Percentiles rank a stretch among this genome's conserved stretches.
phyloP scores from a whole-genome alignment of 2,888 invertebrate genomes.

The Aleiodes leptofemur region DNA sequence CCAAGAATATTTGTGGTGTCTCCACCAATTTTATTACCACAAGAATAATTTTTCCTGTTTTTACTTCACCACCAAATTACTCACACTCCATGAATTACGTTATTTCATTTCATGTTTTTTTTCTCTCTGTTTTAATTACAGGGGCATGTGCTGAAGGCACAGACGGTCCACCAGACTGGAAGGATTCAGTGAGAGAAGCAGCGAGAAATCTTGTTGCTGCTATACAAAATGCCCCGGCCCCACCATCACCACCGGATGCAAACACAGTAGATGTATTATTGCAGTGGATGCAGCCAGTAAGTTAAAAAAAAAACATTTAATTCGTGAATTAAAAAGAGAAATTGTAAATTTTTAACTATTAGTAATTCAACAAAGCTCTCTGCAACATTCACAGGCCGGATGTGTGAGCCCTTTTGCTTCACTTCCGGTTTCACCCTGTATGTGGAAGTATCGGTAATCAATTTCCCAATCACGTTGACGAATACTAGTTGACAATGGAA shows the following conservation, averaged over 20 bases:
- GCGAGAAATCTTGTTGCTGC: conserved; percentile 81
- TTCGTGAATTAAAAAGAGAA: neutral
- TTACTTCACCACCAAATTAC: neutral
- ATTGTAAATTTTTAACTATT: neutral
- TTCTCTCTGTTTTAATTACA: conserved; percentile 16
- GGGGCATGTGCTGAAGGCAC: conserved; percentile 61
- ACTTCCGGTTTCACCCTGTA: neutral
- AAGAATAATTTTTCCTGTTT: neutral
- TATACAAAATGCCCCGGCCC: conserved; percentile 81
- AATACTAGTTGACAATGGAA: conserved; percentile 1
- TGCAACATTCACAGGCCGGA: conserved; percentile 4
- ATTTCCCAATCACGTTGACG: conserved; percentile 20
- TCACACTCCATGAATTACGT: conserved; percentile 3
- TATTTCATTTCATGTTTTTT: conserved; percentile 20
- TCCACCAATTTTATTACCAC: neutral
- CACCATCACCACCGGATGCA: conserved; percentile 82
- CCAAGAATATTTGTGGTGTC: no score
- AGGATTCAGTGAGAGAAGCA: conserved; percentile 76
- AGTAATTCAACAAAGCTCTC: conserved; percentile 1
- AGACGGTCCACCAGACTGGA: conserved; percentile 68
- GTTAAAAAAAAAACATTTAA: conserved; percentile 36
- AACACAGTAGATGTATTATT: conserved; percentile 81
- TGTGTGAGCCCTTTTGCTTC: neutral
- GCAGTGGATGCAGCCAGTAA: conserved; percentile 81
- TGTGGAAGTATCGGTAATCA: conserved; percentile 18